A percentile compares a stretch with the other conserved stretches of the same genome.
Conservation (phyloP, 2,888 invertebrate species). For the Automeris io region DNA sequence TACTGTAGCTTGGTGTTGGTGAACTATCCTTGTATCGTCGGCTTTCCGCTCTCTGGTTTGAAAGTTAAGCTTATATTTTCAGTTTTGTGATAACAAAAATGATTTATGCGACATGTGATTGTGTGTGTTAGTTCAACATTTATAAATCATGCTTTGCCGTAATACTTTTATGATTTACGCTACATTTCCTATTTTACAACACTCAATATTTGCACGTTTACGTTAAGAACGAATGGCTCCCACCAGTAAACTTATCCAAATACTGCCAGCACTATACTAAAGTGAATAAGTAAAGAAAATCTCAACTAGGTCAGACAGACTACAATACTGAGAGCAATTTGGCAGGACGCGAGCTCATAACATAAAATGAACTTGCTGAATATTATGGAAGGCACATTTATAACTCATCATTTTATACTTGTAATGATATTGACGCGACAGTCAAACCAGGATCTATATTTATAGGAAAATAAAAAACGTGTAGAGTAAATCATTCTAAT, state of each 20-base stretch:
- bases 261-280: background rate
- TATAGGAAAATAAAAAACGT: background rate
- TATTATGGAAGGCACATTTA: background rate
- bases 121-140: constrained; percentile 70
- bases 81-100: constrained; percentile 27
- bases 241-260: constrained; percentile 5
- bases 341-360: background rate
- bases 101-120: constrained; percentile 47
- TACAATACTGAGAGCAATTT: constrained; percentile 1
- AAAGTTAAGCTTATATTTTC: constrained; percentile 50
- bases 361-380: background rate
- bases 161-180: constrained; percentile 24
- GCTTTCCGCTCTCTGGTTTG: constrained; percentile 65
- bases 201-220: too few relatives aligned
- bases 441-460: background rate
- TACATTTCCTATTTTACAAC: constrained; percentile 10
- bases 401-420: background rate
- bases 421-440: background rate
- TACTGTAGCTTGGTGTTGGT: constrained; percentile 51
- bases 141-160: constrained; percentile 39
- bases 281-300: background rate
- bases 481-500: background rate
- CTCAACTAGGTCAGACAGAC: constrained; percentile 1
- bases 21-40: constrained; percentile 63
- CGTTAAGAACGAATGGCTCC: background rate